These are phyloP conservation scores for Falco naumanni DNA, from an alignment of 2,797 vertebrate species.

Conservation along the genomic window DNA sequence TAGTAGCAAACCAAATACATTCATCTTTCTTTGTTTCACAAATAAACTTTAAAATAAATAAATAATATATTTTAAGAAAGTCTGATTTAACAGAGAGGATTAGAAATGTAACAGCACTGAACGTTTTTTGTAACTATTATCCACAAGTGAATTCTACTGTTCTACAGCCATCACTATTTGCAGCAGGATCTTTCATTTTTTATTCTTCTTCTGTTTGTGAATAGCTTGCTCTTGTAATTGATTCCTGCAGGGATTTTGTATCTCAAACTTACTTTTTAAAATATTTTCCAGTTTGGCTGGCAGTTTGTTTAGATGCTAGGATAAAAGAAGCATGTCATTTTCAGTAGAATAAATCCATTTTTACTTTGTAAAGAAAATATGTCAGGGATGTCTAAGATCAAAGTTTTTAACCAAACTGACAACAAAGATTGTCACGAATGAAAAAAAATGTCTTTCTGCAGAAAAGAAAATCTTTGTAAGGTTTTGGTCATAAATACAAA, in stretches of 20 bases:
- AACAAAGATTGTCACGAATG: background rate
- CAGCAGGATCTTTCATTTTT: background rate
- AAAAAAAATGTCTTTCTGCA: background rate
- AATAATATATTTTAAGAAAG: background rate
- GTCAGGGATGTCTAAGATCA: background rate
- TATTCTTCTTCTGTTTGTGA: background rate
- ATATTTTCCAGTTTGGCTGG: background rate
- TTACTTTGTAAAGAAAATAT: background rate
- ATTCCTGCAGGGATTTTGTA: conserved; percentile 6
- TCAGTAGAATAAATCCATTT: conserved; percentile 12
- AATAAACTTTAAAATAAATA: background rate
- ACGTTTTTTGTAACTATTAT: background rate
- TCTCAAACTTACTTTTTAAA: background rate
- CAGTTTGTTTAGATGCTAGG: background rate
- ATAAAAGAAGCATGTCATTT: background rate
- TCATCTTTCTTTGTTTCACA: background rate
- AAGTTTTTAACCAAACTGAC: background rate
- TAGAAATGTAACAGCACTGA: background rate
- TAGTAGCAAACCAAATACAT: background rate
- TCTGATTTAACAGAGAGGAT: background rate
- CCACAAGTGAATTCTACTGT: background rate
- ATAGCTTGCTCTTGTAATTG: background rate
- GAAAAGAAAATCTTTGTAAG: background rate
- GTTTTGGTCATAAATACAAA: background rate
- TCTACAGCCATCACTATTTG: background rate